A percentile compares a stretch with the other conserved stretches of the same genome.
Evolutionary conservation across 2,113 vertebrate species (phyloP).

Genomic region (Aspiorhynchus laticeps): DNA sequence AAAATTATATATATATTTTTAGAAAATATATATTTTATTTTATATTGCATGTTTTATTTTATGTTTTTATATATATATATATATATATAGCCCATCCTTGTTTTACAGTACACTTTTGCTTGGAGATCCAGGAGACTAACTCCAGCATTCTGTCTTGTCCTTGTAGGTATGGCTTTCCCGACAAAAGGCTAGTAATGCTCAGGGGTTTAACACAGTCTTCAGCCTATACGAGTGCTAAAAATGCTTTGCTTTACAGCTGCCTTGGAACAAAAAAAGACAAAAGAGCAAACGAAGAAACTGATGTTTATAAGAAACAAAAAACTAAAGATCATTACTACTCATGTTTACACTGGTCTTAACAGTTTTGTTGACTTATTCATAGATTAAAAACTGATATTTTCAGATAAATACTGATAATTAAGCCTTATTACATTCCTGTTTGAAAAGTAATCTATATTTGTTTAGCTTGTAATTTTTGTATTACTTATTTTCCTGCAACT

Average conservation of each 20-base stretch:
- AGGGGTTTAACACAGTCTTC: constrained; percentile 85
- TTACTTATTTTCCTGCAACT: constrained; percentile 31
- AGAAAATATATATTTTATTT: background rate
- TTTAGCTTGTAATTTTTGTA: constrained; percentile 30
- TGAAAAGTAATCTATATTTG: constrained; percentile 32
- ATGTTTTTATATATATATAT: background rate
- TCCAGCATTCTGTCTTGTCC: constrained; percentile 86
- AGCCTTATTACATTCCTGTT: constrained; percentile 41
- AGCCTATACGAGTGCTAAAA: constrained; percentile 84
- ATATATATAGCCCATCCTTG: background rate
- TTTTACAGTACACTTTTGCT: constrained; percentile 2
- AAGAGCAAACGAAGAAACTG: constrained; percentile 40
- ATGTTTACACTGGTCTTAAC: constrained; percentile 61
- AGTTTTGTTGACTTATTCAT: constrained; percentile 33
- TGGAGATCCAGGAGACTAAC: constrained; percentile 47
- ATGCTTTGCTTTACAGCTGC: constrained; percentile 87
- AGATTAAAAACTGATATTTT: background rate
- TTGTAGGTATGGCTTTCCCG: constrained; percentile 99
- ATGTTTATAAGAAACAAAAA: constrained; percentile 46
- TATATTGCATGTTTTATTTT: background rate
- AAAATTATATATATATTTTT: background rate
- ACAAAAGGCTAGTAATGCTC: constrained; percentile 98
- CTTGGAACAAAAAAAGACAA: constrained; percentile 62
- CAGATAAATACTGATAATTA: constrained; percentile 46
- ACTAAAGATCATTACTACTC: constrained; percentile 52